Base-by-base conservation (phyloP, 2,888 invertebrate genomes). In the Drosophila meridiana region DNA sequence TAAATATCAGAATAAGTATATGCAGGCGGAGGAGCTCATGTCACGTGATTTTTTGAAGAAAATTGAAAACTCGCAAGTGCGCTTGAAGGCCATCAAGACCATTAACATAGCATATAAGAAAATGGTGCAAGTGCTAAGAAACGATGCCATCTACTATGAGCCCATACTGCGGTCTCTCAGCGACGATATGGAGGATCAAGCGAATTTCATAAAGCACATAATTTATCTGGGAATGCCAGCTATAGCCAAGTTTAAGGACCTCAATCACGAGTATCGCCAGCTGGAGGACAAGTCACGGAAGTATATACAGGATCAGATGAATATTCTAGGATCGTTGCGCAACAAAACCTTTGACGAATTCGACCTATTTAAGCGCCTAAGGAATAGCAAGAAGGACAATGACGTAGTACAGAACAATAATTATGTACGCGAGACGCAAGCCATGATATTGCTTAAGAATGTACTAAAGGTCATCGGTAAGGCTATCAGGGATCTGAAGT, bases 91-190 rank as follows among this genome's bases (percentile, higher is more conserved):
- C 0, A 90, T 91, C 9, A 91, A 86, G 62, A 88, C 92, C 1
- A 90, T 93, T 2, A 91, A 92, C 62, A 78, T 79, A 3, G 91
- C 92, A 0, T 93, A 93, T 67, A 82, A 84, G 42, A 91, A 89
- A 67, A 90, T 93, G 68, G 85, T 92, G 36, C 89, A 92, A 61
- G 83, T 91, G 2, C 77, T 93, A 3, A 43, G 73, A 7, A 84
- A 92, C 40, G 93, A 93, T 71, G 90, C 86, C 42, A 91, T 92
- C 40, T 93, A 92, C 63, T 93, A 92, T 71, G 92, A 92, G 36
- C 92, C 93, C 0, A 92, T 93, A 7, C 64, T 93, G 11, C 79
- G 89, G 8, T 92, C 93, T 4, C 85, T 93, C 0, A 82, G 89
- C 47, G 73, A 70, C 20, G 93, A 93, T 58, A 91, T 92, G 73